Conservation (phyloP, 1,140 invertebrate genomes). For the Euura saliciscinereae region DNA sequence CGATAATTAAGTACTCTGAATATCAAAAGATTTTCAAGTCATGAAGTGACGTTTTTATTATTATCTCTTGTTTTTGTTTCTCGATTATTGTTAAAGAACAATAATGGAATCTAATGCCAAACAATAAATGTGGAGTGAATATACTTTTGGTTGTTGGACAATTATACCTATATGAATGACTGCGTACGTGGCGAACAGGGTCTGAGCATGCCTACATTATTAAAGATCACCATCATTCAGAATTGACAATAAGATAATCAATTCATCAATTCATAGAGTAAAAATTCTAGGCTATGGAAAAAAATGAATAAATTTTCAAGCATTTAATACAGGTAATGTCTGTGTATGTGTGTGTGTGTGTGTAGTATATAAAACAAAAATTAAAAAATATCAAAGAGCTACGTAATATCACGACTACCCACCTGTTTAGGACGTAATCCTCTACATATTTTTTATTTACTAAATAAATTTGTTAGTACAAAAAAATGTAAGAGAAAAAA, state of each 20-base stretch:
- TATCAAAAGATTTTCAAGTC: no score
- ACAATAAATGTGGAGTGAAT: no score
- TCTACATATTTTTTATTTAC: slow-evolving; percentile 20
- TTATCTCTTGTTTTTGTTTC: no score
- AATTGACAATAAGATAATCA: not conserved
- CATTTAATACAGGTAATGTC: not conserved
- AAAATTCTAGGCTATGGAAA: not conserved
- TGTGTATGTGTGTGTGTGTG: not conserved
- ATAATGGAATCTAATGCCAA: no score
- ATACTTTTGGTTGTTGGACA: no score
- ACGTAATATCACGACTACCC: slow-evolving; percentile 25
- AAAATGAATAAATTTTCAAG: not conserved
- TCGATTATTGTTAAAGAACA: no score
- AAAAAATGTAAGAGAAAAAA: slow-evolving; percentile 24
- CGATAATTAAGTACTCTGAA: no score
- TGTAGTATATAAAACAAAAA: not conserved
- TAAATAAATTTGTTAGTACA: slow-evolving; percentile 41
- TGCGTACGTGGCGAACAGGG: not conserved
- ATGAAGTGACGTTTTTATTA: no score
- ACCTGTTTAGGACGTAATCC: slow-evolving; percentile 47
- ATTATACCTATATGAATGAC: no score
- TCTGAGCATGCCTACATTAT: not conserved
- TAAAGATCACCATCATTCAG: not conserved
- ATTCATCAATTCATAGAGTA: not conserved
- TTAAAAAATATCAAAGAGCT: not conserved